These are phyloP conservation scores for Keiferia lycopersicella DNA, from an alignment of 2,888 invertebrate genomes.

Conservation along the genomic window DNA sequence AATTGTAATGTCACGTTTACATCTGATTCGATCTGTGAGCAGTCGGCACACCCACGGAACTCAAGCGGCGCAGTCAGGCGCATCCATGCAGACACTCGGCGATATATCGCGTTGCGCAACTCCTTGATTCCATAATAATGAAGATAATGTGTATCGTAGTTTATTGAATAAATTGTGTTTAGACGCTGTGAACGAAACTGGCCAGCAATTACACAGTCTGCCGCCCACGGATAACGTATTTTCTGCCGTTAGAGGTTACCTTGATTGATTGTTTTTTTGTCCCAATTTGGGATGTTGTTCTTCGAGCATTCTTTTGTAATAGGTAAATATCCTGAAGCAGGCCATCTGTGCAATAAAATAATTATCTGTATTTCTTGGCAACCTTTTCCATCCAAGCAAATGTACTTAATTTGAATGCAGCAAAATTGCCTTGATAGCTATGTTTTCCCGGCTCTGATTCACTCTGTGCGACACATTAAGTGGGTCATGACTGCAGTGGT, in stretches of 20 bases:
- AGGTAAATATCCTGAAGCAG: background rate
- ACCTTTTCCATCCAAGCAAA: background rate
- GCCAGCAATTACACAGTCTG: constrained; percentile 48
- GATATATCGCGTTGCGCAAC: constrained; percentile 35
- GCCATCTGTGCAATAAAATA: too few species aligned
- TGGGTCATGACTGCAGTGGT: constrained; percentile 64
- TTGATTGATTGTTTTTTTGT: background rate
- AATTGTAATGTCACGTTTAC: constrained; percentile 27
- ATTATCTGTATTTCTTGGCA: too few species aligned
- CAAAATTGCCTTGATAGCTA: constrained; percentile 25
- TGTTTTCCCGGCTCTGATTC: constrained; percentile 46
- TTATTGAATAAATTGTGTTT: constrained; percentile 51
- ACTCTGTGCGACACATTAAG: constrained; percentile 56
- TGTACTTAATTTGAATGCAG: constrained; percentile 4
- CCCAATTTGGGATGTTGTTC: background rate
- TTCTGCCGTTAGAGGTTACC: constrained; percentile 12
- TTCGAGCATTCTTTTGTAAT: background rate
- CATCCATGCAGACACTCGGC: constrained; percentile 39
- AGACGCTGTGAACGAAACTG: constrained; percentile 40
- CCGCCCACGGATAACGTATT: constrained; percentile 40
- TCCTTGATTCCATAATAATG: constrained; percentile 39
- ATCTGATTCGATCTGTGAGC: constrained; percentile 27
- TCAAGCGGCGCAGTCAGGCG: constrained; percentile 44
- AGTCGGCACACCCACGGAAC: constrained; percentile 43
- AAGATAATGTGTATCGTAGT: constrained; percentile 42